These are phyloP conservation scores for Ditylenchus weischeri DNA, from an alignment of 2,888 invertebrate species.

Conservation along the genomic window DNA sequence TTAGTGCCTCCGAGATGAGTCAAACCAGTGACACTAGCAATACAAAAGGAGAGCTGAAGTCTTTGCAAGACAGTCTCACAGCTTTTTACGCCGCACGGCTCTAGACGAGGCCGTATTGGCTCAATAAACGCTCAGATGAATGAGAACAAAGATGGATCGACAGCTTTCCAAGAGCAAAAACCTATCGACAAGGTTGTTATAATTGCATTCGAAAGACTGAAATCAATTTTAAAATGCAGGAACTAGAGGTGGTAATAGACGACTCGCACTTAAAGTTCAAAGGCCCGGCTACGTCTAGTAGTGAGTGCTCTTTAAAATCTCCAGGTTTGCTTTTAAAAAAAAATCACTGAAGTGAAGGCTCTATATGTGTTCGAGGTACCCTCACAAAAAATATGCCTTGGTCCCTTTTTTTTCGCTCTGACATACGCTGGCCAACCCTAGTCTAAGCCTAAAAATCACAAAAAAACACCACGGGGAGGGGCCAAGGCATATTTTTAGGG, in stretches of 20 bases:
- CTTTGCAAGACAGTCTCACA: slow-evolving; percentile 37
- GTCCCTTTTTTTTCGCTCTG: too few species aligned
- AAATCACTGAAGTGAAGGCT: too few species aligned
- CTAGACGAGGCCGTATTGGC: slow-evolving; percentile 29
- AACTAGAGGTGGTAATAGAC: slow-evolving; percentile 11
- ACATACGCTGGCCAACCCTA: too few species aligned
- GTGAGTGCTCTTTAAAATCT: slow-evolving; percentile 6
- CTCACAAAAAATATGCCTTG: too few species aligned
- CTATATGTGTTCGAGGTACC: too few species aligned
- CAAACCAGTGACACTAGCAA: neutral
- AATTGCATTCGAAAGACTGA: neutral
- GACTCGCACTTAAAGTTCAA: neutral
- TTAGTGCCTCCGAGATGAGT: slow-evolving; percentile 1
- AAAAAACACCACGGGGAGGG: too few species aligned
- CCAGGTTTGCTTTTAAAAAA: neutral
- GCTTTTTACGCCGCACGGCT: slow-evolving; percentile 37
- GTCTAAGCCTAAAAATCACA: too few species aligned
- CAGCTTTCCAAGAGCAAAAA: neutral
- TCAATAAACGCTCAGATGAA: neutral
- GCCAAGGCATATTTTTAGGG: too few species aligned
- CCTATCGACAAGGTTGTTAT: slow-evolving; percentile 8
- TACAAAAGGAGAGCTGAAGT: slow-evolving; percentile 20
- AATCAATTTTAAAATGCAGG: neutral
- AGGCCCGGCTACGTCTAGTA: neutral
- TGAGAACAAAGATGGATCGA: slow-evolving; percentile 3